Base-by-base conservation (phyloP, 2,113 vertebrate species). In the Petrocephalus microphthalmus region DNA sequence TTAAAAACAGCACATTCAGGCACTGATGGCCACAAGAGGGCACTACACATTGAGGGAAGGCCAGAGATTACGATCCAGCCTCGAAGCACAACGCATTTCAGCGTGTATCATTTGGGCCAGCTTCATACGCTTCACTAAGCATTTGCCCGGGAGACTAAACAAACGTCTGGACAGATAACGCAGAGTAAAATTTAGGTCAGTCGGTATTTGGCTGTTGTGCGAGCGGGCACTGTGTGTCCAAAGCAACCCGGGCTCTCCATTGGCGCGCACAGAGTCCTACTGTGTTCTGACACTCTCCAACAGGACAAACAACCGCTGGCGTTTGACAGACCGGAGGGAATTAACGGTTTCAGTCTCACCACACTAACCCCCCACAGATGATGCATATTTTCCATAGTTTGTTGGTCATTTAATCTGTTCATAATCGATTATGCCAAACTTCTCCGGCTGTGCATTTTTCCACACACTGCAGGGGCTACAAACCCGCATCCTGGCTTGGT, bases 71-170 rank as follows among this genome's bases (percentile, higher is more conserved):
- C 81, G 85, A 86, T 89, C 37, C 88, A 86, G 89, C 88, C 57
- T 90, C 89, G 90, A 91, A 93, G 93, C 93, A 91, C 92, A 92
- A 94, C 92, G 78, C 93, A 92, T 93, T 95, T 89, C 92, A 94
- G 93, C 93, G 92, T 92, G 94, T 92, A 93, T 92, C 94, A 91
- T 91, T 90, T 89, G 71, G 83, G 92, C 86, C 81, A 82, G 87
- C 90, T 93, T 92, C 93, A 93, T 93, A 94, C 93, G 94, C 94
- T 94, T 95, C 94, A 95, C 92, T 94, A 95, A 95, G 94, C 95
- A 94, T 95, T 96, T 95, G 94, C 94, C 95, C 95, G 94, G 93
- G 94, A 95, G 95, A 94, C 95, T 95, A 96, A 96, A 95, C 94
- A 95, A 95, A 95, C 92, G 93, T 95, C 94, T 95, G 92, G 94